Evolutionary conservation across 2,113 vertebrate species (phyloP).

Genomic region (Anser cygnoides): DNA sequence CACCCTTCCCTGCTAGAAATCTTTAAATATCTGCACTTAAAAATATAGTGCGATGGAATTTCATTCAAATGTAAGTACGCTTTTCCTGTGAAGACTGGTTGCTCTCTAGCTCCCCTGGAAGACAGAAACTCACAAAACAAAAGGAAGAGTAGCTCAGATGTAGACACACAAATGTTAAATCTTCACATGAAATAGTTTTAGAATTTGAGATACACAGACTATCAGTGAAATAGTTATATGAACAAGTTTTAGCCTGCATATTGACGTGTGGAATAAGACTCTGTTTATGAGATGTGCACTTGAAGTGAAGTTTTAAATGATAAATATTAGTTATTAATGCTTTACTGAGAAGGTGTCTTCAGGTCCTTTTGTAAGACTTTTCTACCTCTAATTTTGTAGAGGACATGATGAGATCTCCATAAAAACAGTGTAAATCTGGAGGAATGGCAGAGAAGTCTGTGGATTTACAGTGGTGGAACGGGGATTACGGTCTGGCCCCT

Average conservation of each 20-base stretch:
- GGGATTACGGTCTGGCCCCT: not conserved
- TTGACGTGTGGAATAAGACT: not conserved
- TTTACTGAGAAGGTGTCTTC: not conserved
- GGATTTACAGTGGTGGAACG: not conserved
- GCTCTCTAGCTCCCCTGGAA: not conserved
- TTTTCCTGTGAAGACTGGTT: not conserved
- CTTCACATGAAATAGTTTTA: not conserved
- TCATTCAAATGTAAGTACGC: not conserved
- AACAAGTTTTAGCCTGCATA: not conserved
- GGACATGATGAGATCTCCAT: not conserved
- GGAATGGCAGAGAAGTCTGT: not conserved
- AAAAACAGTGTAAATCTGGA: not conserved
- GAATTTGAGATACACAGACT: not conserved
- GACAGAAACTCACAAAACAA: not conserved
- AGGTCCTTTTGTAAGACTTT: not conserved
- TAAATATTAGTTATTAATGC: not conserved
- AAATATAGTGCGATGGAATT: not conserved
- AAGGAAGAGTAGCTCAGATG: not conserved
- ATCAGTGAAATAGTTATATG: not conserved
- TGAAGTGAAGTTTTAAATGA: not conserved
- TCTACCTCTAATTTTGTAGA: not conserved
- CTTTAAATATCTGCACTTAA: not conserved
- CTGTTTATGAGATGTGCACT: not conserved
- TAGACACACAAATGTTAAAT: not conserved
- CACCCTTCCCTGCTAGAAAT: not conserved